A percentile compares a stretch with the other conserved stretches of the same genome.
Conservation (phyloP, 2,888 invertebrate species). For the Caenorhabditis sp. region DNA sequence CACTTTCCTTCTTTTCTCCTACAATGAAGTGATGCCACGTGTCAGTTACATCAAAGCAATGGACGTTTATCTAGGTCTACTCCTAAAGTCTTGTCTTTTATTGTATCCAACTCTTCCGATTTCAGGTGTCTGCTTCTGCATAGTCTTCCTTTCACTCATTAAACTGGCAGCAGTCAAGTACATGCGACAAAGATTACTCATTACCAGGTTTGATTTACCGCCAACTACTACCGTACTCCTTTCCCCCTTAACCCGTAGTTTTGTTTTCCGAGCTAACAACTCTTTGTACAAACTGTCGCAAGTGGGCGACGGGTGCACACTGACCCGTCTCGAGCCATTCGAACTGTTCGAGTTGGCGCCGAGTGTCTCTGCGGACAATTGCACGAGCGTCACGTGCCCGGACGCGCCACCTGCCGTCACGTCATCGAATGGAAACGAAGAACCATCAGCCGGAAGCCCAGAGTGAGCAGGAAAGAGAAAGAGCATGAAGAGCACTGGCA, state of each 20-base stretch:
- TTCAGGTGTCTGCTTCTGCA: slow-evolving; percentile 77
- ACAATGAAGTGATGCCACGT: slow-evolving; percentile 76
- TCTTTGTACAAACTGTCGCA: slow-evolving; percentile 47
- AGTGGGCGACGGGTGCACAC: slow-evolving; percentile 29
- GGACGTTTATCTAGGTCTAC: slow-evolving; percentile 75
- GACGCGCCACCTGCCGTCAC: not conserved
- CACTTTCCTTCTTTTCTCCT: slow-evolving; percentile 76
- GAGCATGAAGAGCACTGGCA: not conserved
- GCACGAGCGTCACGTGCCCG: slow-evolving; percentile 3
- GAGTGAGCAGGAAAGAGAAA: slow-evolving; percentile 7
- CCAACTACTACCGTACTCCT: no score
- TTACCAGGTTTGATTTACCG: slow-evolving; percentile 64
- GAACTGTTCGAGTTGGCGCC: slow-evolving; percentile 20
- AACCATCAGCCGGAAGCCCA: no score
- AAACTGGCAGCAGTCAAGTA: slow-evolving; percentile 77
- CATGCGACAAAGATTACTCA: slow-evolving; percentile 73
- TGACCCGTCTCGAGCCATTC: slow-evolving; percentile 24
- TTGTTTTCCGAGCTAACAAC: slow-evolving; percentile 38
- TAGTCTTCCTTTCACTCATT: slow-evolving; percentile 78
- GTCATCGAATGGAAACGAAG: not conserved
- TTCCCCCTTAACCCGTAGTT: not conserved
- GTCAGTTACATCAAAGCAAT: slow-evolving; percentile 75
- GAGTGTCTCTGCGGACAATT: slow-evolving; percentile 8
- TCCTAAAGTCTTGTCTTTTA: no score
- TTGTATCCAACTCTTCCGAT: no score